phyloP scores from a whole-genome alignment of 1,140 invertebrate species.

The Ganaspis sp. region DNA sequence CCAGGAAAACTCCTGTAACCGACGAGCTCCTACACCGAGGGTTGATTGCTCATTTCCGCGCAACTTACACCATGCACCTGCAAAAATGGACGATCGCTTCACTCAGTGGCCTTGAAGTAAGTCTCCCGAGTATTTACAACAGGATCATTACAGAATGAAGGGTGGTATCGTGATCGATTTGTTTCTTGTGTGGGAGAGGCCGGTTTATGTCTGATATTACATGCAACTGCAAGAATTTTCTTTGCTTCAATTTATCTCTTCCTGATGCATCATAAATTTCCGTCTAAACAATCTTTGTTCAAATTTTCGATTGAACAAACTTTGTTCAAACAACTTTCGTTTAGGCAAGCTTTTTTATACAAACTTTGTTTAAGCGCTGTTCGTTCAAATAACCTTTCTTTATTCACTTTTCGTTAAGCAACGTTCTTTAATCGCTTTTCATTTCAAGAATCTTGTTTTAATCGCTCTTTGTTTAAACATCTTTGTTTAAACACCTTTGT shows the following conservation, averaged over 20 bases:
- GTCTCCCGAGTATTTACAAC: slow-evolving; percentile 26
- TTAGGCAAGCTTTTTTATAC: no score
- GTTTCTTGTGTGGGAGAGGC: slow-evolving; percentile 49
- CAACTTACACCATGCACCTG: background rate
- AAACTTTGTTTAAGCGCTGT: no score
- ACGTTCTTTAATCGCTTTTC: no score
- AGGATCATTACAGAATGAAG: slow-evolving; percentile 36
- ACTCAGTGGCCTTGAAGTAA: slow-evolving; percentile 38
- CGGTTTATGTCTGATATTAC: slow-evolving; percentile 31
- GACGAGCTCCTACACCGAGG: background rate
- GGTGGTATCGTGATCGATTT: slow-evolving; percentile 49
- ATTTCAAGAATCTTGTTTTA: no score
- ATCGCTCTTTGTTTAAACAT: no score
- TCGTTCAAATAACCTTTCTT: no score
- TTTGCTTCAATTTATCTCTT: no score
- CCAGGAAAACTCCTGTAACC: slow-evolving; percentile 18
- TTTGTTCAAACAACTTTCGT: no score
- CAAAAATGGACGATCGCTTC: slow-evolving; percentile 11
- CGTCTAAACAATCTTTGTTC: background rate
- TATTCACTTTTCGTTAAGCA: no score
- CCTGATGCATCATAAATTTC: background rate
- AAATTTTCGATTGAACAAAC: no score
- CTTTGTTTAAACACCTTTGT: no score
- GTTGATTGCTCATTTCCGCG: background rate
- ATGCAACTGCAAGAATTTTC: background rate